Evolutionary conservation across 2,113 vertebrate genomes (phyloP), one percentile per base, ranked within the genome.

Genomic region (Lamprologus ornatipinnis): DNA sequence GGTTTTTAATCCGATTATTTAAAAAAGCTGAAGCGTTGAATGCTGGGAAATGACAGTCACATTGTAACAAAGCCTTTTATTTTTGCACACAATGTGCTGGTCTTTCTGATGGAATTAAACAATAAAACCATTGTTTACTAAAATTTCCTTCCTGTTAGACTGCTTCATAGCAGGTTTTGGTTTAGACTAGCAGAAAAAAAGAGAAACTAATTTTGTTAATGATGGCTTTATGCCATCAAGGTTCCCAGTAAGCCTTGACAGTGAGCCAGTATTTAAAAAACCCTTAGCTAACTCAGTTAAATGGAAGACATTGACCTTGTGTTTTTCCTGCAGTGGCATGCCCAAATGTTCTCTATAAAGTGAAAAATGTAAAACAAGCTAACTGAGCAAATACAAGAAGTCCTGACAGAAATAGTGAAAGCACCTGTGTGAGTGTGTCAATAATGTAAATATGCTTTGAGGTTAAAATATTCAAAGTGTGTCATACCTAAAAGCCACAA

Each of bases 201-300:
- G 17, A 49, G 26, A 51, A 78, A 49, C 3, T 6, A 4, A 78
- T 78, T 78, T 51, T 33, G 73, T 78, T 78, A 51, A 51, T 51
- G 10, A 51, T 78, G 70, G 70, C 70, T 31, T 47, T 75, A 31
- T 78, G 45, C 26, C 73, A 51, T 51, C 45, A 78, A 78, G 10
- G 9, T 78, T 78, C 26, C 73, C 45, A 78, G 73, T 78, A 31
- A 51, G 73, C 73, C 45, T 78, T 78, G 73, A 78, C 26, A 49
- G 73, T 78, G 73, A 78, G 73, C 45, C 73, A 78, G 73, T 49
- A 31, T 78, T 49, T 31, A 78, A 78, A 78, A 78, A 51, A 7
- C 4, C 45, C 73, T 51, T 51, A n/a, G 26, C 26, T 19, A 33
- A n/a, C 26, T 33, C 45, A n/a, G 1, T n/a, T n/a, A n/a, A 51